Base-by-base conservation (phyloP, 2,888 invertebrate genomes). In the Aphrophora alni region DNA sequence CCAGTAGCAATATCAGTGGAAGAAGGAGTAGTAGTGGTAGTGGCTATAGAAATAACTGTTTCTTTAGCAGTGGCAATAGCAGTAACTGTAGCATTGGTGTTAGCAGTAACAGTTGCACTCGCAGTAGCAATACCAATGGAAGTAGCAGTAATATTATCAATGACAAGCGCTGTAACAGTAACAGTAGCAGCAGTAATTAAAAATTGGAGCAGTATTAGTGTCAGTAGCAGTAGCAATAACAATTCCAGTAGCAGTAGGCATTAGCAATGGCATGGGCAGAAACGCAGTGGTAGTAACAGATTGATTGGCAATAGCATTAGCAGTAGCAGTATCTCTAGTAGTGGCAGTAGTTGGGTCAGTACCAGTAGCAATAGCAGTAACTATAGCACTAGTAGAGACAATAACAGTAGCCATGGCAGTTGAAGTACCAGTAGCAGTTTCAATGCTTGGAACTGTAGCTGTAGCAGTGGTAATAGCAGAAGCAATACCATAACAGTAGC, bases 91-190 rank as follows among this genome's bases (percentile, higher is more conserved):
- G 78, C n/a, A 38, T 68, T 26, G 59, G 59, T 51, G 59, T 5
- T 26, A 76, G 51, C 8, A 76, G 76, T 51, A 33, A 28, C 14
- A 59, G 75, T 27, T 25, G 72, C n/a, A 38, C 71, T 71, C n/a
- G 72, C 24, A 38, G 78, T 71, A 78, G 72, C 38, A 44, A 44
- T 44, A 21, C 70, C 14, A 71, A 71, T 26, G 26, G 75, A 26
- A 26, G 79, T 51, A 69, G 74, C 4, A 75, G 74, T 73, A 26
- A 74, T n/a, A 59, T 72, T 38, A 78, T 26, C n/a, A 75, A 74
- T 21, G 3, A 74, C 10, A 33, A 10, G 5, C 4, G 68, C 17
- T 44, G 79, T 51, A 27, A 74, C 25, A 44, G 75, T 28, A 79
- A 17, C 21, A 75, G 74, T 21, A 75, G 79, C 21, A 73, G 77